Conservation (phyloP, 2,113 vertebrate species). For the Sterna hirundo region DNA sequence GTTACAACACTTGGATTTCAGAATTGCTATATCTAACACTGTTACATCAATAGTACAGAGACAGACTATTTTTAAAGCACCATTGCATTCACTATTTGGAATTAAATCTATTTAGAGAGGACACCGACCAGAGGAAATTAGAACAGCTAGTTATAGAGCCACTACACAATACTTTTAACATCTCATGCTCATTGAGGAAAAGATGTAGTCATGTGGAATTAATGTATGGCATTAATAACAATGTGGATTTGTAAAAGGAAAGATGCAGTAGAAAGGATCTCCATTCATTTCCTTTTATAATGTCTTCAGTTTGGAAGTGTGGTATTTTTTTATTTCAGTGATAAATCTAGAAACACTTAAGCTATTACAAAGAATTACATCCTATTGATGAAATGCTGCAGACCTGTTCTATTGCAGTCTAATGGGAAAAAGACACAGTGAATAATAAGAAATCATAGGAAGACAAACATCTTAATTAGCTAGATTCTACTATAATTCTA, state of each 20-base stretch:
- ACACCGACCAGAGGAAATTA: conserved; percentile 1
- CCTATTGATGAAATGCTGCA: conserved; percentile 31
- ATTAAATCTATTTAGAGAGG: background rate
- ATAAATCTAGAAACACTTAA: conserved; percentile 60
- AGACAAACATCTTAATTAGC: conserved; percentile 60
- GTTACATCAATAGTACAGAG: background rate
- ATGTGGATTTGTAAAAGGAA: background rate
- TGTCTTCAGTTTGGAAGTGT: conserved; percentile 23
- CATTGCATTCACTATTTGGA: background rate
- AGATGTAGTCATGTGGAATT: conserved; percentile 8
- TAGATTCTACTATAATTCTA: conserved; percentile 39
- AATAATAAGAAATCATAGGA: conserved; percentile 49
- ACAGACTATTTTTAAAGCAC: background rate
- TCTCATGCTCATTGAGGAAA: background rate
- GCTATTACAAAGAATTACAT: conserved; percentile 54
- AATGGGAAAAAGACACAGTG: conserved; percentile 31
- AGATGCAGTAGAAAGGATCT: background rate
- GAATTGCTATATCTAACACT: background rate
- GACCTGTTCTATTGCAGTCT: conserved; percentile 25
- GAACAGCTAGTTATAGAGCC: background rate
- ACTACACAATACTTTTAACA: background rate
- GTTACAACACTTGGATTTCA: background rate
- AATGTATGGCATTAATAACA: conserved; percentile 17
- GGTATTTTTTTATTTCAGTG: conserved; percentile 47
- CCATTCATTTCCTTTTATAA: conserved; percentile 27